Evolutionary conservation across 2,888 invertebrate species (phyloP).

Genomic region (Octonoba sinensis): DNA sequence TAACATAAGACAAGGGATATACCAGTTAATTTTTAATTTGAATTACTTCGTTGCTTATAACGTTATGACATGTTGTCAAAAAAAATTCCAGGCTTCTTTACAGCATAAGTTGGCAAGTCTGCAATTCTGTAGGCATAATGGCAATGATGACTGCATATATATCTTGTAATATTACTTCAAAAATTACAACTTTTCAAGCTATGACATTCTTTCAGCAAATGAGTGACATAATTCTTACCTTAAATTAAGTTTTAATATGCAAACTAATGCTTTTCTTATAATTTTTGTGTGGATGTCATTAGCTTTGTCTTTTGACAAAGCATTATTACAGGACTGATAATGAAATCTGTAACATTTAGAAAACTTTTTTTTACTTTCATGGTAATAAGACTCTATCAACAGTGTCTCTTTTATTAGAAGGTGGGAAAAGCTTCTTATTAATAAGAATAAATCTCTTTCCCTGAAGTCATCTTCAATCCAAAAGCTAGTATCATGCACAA

Average conservation of each 20-base stretch:
- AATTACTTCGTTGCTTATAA: no score
- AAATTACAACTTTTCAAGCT: no score
- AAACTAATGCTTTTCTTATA: conserved; percentile 4
- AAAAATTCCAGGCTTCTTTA: no score
- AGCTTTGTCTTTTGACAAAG: conserved; percentile 12
- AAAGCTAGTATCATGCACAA: conserved; percentile 35
- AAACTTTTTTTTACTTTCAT: background rate
- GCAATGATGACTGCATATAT: no score
- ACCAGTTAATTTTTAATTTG: no score
- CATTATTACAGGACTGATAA: conserved; percentile 27
- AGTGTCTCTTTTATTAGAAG: conserved; percentile 17
- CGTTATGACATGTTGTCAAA: no score
- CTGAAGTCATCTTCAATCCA: conserved; percentile 20
- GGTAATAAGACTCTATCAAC: conserved; percentile 27
- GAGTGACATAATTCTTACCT: no score
- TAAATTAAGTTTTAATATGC: conserved; percentile 10
- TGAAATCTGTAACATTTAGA: conserved; percentile 35
- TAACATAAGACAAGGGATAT: no score
- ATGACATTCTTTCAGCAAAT: no score
- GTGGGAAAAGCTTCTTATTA: conserved; percentile 18
- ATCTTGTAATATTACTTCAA: no score
- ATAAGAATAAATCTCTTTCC: conserved; percentile 15
- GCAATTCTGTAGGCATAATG: no score
- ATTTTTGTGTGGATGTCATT: conserved; percentile 14
- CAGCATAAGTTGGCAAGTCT: no score